A percentile compares a stretch with the other conserved stretches of the same genome.
These are phyloP conservation scores for Lithophane socia DNA, from an alignment of 2,888 invertebrate species.

Conservation along the genomic window DNA sequence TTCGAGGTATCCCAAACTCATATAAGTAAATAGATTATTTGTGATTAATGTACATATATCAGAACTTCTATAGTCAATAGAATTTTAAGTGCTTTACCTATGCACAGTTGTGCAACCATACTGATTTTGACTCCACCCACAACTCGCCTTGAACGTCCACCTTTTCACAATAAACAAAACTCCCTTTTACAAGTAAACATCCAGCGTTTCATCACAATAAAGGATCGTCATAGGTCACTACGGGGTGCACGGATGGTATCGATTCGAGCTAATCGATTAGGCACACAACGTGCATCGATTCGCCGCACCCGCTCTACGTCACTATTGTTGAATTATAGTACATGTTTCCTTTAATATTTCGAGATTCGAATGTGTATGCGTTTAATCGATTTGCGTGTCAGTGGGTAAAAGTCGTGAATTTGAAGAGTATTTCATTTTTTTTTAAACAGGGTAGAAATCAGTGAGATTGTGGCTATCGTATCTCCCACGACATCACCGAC, in stretches of 20 bases:
- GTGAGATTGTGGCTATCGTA: background rate
- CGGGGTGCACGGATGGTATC: slow-evolving; percentile 62
- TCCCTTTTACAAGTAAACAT: slow-evolving; percentile 34
- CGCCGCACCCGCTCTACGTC: slow-evolving; percentile 58
- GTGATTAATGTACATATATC: background rate
- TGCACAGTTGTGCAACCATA: background rate
- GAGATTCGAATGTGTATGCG: slow-evolving; percentile 43
- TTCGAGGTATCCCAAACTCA: background rate
- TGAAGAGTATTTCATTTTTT: slow-evolving; percentile 2
- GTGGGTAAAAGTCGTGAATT: slow-evolving; percentile 12
- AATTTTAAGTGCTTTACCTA: background rate
- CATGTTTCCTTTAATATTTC: slow-evolving; percentile 62
- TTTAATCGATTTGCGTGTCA: slow-evolving; percentile 51
- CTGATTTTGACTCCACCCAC: slow-evolving; percentile 29
- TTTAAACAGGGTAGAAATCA: background rate
- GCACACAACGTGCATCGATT: slow-evolving; percentile 64
- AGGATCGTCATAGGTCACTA: slow-evolving; percentile 66
- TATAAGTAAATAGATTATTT: background rate
- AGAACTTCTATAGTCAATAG: background rate
- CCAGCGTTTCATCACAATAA: slow-evolving; percentile 53
- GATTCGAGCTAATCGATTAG: slow-evolving; percentile 68
- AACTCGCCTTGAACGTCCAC: slow-evolving; percentile 28
- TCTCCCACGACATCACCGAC: background rate
- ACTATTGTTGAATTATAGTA: slow-evolving; percentile 54
- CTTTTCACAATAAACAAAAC: slow-evolving; percentile 16